These are phyloP conservation scores for Diachasma alloeum DNA, from an alignment of 1,140 invertebrate genomes.

Conservation along the genomic window DNA sequence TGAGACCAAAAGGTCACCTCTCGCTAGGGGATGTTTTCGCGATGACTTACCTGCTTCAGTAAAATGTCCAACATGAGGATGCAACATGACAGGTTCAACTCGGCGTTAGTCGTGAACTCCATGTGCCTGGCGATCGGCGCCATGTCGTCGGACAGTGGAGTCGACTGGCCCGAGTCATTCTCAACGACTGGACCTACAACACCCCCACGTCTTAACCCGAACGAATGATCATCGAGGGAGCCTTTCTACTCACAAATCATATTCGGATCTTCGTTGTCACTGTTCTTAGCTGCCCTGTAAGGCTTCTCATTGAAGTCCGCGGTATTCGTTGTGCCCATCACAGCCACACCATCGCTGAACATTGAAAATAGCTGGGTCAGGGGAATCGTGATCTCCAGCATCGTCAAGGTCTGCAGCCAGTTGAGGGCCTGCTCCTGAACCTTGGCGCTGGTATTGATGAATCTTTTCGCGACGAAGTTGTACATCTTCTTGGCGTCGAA, in stretches of 20 bases:
- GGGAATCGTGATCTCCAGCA: conserved; percentile 89
- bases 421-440: conserved; percentile 93
- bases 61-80: conserved; percentile 96
- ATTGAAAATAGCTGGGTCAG: conserved; percentile 86
- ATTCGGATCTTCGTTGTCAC: conserved; percentile 46
- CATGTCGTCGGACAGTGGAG: conserved; percentile 77
- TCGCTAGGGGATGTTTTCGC: no score
- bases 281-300: conserved; percentile 57
- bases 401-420: conserved; percentile 93
- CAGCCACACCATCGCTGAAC: conserved; percentile 83
- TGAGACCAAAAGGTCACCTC: no score
- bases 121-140: conserved; percentile 68
- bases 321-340: conserved; percentile 68
- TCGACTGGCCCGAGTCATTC: conserved; percentile 75
- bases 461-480: conserved; percentile 89
- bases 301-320: conserved; percentile 63
- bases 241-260: conserved; percentile 66
- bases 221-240: background rate
- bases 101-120: conserved; percentile 72
- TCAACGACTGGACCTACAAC: conserved; percentile 70
- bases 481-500: conserved; percentile 95
- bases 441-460: conserved; percentile 83
- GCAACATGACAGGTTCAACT: conserved; percentile 88
- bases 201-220: background rate
- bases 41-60: conserved; percentile 81